Evolutionary conservation across 2,113 vertebrate genomes (phyloP).

Genomic region (Cheirogaleus medius): DNA sequence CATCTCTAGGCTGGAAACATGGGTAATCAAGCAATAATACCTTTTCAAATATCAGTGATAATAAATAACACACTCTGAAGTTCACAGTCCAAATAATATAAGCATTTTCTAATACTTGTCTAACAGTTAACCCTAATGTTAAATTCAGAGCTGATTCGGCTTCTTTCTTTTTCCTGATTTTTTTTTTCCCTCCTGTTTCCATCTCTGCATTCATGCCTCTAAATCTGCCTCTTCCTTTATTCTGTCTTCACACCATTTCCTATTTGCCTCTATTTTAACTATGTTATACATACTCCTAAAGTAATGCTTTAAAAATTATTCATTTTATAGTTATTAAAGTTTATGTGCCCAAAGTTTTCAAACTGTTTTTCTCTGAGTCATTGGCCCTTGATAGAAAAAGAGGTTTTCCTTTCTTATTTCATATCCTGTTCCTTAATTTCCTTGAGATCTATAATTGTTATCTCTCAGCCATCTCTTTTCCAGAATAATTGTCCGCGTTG

Average conservation of each 20-base stretch:
- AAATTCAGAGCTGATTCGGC: not conserved
- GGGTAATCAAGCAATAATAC: not conserved
- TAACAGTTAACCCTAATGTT: not conserved
- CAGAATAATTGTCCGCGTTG: not conserved
- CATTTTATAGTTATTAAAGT: not conserved
- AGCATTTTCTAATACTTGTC: not conserved
- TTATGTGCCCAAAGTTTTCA: not conserved
- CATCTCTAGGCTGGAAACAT: not conserved
- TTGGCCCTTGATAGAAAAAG: constrained; percentile 1
- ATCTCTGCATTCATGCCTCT: not conserved
- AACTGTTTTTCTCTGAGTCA: constrained; percentile 45
- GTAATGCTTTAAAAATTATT: not conserved
- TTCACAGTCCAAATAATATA: not conserved
- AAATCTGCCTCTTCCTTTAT: not conserved
- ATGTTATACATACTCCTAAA: not conserved
- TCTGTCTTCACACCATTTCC: not conserved
- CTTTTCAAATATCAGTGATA: not conserved
- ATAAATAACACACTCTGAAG: not conserved
- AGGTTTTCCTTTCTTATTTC: constrained; percentile 26
- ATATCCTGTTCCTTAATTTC: not conserved
- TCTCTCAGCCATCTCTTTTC: not conserved
- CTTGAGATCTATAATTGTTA: not conserved
- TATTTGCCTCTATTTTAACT: not conserved
- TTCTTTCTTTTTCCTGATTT: not conserved
- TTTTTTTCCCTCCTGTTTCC: not conserved